A percentile compares a stretch with the other conserved stretches of the same genome.
These are phyloP conservation scores for Procambarus virginalis DNA, from an alignment of 1,140 invertebrate species.

Conservation along the genomic window DNA sequence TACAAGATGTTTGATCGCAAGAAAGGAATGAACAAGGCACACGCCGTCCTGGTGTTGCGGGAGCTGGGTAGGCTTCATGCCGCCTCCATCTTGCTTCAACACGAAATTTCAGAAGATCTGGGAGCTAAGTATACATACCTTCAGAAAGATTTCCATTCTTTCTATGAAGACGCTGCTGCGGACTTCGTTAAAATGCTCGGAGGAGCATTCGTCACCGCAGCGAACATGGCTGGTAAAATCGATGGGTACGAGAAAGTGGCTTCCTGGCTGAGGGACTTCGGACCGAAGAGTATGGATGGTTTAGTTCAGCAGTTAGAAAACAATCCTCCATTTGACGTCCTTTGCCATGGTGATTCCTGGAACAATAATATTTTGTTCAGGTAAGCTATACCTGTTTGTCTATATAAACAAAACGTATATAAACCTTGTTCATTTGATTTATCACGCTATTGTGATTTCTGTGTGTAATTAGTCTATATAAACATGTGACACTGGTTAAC, in stretches of 20 bases:
- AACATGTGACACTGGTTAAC: no score
- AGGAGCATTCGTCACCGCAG: neutral
- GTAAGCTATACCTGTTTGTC: neutral
- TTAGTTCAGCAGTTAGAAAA: neutral
- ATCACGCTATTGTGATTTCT: no score
- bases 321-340: neutral
- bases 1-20: conserved; percentile 48
- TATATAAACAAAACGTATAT: neutral
- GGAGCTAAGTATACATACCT: conserved; percentile 24
- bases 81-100: conserved; percentile 7
- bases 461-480: no score
- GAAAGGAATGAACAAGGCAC: conserved; percentile 53
- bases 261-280: conserved; percentile 4
- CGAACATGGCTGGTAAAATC: conserved; percentile 21
- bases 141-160: conserved; percentile 16
- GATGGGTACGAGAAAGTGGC: conserved; percentile 28
- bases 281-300: neutral
- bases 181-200: conserved; percentile 15
- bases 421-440: neutral
- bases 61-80: conserved; percentile 62
- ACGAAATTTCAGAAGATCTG: conserved; percentile 6
- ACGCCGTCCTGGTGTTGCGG: conserved; percentile 20
- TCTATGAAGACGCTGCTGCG: neutral
- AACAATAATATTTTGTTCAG: conserved; percentile 50
- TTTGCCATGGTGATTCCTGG: conserved; percentile 45